phyloP scores from a whole-genome alignment of 2,888 invertebrate species.

The Dolomedes plantarius region DNA sequence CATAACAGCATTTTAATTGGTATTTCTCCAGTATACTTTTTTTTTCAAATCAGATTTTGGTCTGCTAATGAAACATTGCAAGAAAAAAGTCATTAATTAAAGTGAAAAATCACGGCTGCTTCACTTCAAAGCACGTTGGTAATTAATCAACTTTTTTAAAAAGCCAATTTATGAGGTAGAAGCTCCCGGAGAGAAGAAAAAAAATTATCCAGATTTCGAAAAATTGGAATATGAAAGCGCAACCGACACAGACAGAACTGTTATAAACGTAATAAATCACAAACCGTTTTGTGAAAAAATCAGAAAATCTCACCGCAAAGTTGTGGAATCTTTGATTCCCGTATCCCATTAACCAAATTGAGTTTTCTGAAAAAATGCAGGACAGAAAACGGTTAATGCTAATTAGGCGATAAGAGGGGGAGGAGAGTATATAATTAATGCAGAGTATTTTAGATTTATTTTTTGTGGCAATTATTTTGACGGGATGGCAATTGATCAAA shows the following conservation, averaged over 20 bases:
- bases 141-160: neutral
- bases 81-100: constrained; percentile 12
- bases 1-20: constrained; percentile 7
- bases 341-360: constrained; percentile 7
- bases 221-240: constrained; percentile 6
- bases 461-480: constrained; percentile 3
- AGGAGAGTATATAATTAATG: neutral
- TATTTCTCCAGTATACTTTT: neutral
- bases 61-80: neutral
- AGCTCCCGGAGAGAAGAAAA: neutral
- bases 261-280: constrained; percentile 9
- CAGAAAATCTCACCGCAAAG: neutral
- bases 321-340: neutral
- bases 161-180: neutral
- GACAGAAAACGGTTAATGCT: constrained; percentile 11
- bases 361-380: neutral
- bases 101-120: constrained; percentile 9
- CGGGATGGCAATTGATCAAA: neutral
- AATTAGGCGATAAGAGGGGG: constrained; percentile 5
- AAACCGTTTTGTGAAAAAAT: neutral
- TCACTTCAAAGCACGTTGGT: constrained; percentile 3
- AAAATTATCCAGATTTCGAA: neutral
- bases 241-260: neutral
- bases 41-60: neutral
- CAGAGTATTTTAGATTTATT: neutral